Conservation (phyloP, 2,888 invertebrate species). For the Amphipoea lucens region DNA sequence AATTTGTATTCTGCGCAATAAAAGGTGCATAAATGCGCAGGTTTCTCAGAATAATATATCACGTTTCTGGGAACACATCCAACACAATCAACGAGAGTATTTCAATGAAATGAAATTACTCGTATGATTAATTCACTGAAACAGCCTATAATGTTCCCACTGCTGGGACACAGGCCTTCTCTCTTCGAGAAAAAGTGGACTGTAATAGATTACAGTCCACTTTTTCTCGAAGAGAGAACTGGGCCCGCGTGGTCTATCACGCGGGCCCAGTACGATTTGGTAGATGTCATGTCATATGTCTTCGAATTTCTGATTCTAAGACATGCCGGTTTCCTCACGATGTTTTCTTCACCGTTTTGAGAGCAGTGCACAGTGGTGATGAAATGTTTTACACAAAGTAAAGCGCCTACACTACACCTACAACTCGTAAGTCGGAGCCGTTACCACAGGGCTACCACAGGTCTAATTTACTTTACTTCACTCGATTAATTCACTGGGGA, state of each 20-base stretch:
- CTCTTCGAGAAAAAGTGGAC: neutral
- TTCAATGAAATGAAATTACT: neutral
- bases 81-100: conserved; percentile 2
- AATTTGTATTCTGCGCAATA: conserved; percentile 27
- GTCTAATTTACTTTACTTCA: neutral
- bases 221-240: too few relatives aligned
- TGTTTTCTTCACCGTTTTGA: too few relatives aligned
- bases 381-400: neutral
- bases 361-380: neutral
- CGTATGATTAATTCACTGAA: neutral
- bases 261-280: neutral
- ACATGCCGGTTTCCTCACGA: neutral
- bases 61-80: conserved; percentile 13
- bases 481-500: neutral
- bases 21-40: conserved; percentile 17
- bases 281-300: neutral
- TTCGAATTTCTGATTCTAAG: neutral
- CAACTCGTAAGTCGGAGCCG: neutral
- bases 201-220: too few relatives aligned
- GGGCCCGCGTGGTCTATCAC: too few relatives aligned
- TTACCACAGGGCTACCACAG: neutral
- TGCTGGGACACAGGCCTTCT: neutral
- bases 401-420: neutral
- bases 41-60: conserved; percentile 11
- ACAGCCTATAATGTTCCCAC: neutral